Evolutionary conservation across 2,113 vertebrate genomes (phyloP).

Genomic region (Arvicanthis niloticus): DNA sequence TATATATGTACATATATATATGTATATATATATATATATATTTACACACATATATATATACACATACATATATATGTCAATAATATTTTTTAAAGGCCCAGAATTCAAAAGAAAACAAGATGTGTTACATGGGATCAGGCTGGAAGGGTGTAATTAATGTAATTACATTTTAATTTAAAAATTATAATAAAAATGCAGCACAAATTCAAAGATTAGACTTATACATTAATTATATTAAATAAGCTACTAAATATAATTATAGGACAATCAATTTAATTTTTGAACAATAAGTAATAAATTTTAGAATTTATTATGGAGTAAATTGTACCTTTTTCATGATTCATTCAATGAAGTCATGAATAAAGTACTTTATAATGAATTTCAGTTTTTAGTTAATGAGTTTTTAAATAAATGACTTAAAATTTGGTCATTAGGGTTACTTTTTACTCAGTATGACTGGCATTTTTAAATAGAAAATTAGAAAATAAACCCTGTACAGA

Average conservation of each 20-base stretch:
- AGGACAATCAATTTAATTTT: background rate
- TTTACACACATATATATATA: too few relatives aligned
- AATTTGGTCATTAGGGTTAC: background rate
- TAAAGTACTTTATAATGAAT: background rate
- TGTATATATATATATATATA: too few relatives aligned
- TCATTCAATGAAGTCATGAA: background rate
- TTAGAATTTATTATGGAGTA: background rate
- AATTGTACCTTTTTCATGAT: background rate
- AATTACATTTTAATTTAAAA: background rate
- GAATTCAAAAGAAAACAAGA: background rate
- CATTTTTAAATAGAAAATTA: background rate
- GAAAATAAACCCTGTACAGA: fast-evolving
- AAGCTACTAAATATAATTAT: background rate
- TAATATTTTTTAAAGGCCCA: too few relatives aligned
- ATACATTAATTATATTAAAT: background rate
- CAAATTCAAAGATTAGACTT: background rate
- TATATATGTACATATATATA: too few relatives aligned
- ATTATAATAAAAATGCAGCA: background rate
- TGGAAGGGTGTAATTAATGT: background rate
- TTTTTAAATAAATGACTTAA: background rate
- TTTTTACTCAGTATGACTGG: background rate
- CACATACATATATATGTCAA: background rate
- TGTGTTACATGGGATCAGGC: background rate
- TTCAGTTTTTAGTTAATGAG: background rate
- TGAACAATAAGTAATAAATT: background rate